Percentiles rank a stretch among this genome's conserved stretches.
Conservation (phyloP, 2,888 invertebrate genomes). For the Panzeria rudis region DNA sequence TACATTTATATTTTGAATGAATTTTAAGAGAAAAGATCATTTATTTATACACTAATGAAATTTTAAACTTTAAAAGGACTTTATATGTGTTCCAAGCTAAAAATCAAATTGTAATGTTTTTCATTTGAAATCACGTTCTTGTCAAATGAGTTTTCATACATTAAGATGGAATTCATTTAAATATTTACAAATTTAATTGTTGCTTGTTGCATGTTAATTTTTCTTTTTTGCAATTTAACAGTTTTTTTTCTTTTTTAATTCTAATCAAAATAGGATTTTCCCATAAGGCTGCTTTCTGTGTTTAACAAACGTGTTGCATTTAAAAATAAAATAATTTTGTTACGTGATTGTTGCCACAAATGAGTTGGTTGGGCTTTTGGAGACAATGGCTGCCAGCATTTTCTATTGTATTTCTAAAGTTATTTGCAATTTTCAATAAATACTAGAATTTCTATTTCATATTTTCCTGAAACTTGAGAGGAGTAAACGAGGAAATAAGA, state of each 20-base stretch:
- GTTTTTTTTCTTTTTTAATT: constrained; percentile 6
- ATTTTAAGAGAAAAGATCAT: background rate
- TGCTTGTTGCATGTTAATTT: constrained; percentile 32
- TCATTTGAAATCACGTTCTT: constrained; percentile 41
- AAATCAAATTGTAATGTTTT: background rate
- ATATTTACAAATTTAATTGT: constrained; percentile 55
- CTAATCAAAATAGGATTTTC: constrained; percentile 61
- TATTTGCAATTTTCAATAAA: constrained; percentile 57
- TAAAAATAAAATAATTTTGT: constrained; percentile 55
- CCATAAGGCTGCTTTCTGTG: constrained; percentile 45
- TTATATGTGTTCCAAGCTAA: background rate
- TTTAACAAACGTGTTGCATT: constrained; percentile 63
- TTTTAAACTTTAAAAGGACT: background rate
- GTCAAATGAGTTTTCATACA: constrained; percentile 18
- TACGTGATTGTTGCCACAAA: constrained; percentile 64
- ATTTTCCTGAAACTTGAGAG: constrained; percentile 7
- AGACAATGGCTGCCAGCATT: constrained; percentile 51
- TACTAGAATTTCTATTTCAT: constrained; percentile 25
- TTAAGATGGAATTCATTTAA: constrained; percentile 27
- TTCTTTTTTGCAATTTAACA: background rate
- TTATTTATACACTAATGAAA: too few relatives aligned
- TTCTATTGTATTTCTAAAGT: constrained; percentile 29
- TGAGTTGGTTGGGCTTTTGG: constrained; percentile 35
- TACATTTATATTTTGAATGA: background rate
- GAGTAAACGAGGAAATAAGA: background rate